Conservation (phyloP, 2,888 invertebrate genomes). For the Sinentomon sp. region DNA sequence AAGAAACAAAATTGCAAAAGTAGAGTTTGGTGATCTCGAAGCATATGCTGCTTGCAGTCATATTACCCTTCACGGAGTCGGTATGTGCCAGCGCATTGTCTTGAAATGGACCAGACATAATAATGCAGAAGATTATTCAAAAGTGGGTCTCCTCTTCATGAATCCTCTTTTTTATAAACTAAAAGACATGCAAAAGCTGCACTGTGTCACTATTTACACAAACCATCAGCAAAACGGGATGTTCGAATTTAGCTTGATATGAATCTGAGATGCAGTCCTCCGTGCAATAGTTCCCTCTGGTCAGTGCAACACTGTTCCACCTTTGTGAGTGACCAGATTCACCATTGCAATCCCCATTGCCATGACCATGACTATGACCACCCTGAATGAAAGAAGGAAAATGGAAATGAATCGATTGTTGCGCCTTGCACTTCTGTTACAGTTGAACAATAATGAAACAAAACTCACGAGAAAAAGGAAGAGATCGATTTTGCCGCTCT, state of each 20-base stretch:
- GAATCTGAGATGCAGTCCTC: constrained; percentile 56
- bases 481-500: too few species aligned
- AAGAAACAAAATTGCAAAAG: constrained; percentile 10
- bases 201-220: too few species aligned
- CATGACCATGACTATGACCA: constrained; percentile 1
- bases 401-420: background rate
- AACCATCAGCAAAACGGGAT: constrained; percentile 59
- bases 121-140: too few species aligned
- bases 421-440: constrained; percentile 1
- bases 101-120: too few species aligned
- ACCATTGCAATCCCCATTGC: background rate
- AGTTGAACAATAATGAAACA: background rate
- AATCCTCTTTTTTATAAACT: too few species aligned
- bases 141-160: too few species aligned
- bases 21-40: constrained; percentile 1
- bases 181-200: too few species aligned
- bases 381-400: constrained; percentile 1
- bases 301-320: constrained; percentile 65
- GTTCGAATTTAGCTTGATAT: constrained; percentile 67
- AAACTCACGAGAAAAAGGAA: too few species aligned
- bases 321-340: constrained; percentile 31
- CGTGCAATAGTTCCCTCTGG: constrained; percentile 53
- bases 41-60: too few species aligned
- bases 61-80: too few species aligned
- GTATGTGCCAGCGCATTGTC: too few species aligned